phyloP scores from a whole-genome alignment of 2,797 vertebrate species.

The Tapera naevia region DNA sequence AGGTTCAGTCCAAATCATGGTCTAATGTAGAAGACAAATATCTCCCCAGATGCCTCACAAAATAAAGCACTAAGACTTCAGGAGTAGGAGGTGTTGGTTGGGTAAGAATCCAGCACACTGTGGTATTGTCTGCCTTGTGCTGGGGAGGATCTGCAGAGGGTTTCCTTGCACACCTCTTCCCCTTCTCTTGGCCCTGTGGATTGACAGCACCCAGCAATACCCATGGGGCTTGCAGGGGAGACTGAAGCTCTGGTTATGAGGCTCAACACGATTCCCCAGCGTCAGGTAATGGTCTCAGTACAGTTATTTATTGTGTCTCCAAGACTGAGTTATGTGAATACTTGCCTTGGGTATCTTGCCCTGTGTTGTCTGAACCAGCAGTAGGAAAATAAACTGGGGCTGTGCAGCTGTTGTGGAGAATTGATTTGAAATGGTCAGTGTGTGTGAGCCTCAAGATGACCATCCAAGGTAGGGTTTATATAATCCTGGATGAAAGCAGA shows the following conservation, averaged over 20 bases:
- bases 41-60: background rate
- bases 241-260: fast-evolving
- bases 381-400: background rate
- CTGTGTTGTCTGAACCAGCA: background rate
- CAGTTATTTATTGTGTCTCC: no score
- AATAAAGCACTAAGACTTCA: background rate
- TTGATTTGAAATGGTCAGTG: background rate
- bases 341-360: background rate
- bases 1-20: background rate
- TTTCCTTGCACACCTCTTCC: background rate
- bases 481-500: background rate
- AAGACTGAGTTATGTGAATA: fast-evolving
- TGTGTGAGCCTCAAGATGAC: no score
- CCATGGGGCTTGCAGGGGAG: background rate
- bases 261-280: fast-evolving
- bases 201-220: background rate
- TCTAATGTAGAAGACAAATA: background rate
- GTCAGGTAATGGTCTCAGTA: background rate
- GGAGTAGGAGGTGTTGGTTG: background rate
- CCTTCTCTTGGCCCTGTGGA: background rate
- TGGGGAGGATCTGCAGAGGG: background rate
- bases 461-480: background rate
- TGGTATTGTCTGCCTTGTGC: background rate
- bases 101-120: fast-evolving
- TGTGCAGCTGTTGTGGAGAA: background rate